Base-by-base conservation (phyloP, 2,888 invertebrate genomes). In the Cephus spinipes region DNA sequence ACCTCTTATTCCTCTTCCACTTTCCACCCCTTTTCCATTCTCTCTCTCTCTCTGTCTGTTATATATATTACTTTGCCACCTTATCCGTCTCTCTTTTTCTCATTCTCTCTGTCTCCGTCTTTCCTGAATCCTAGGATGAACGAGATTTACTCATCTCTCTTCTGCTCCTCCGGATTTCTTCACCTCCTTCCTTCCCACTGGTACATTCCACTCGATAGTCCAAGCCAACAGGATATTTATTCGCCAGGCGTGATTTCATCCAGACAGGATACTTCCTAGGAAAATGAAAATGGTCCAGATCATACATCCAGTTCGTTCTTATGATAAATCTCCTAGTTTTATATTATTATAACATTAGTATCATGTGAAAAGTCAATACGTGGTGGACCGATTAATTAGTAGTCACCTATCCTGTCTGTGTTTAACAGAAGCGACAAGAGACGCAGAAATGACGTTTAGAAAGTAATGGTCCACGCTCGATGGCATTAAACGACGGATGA, bases 161-260 rank as follows among this genome's bases (percentile, higher is more conserved):
- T 76, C 76, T 77, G 73, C 78, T 76, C 71, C 76, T 74, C 75
- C 79, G 71, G 74, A 75, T 76, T 82, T 80, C 73, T 81, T 77
- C 35, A 74, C 69, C 76, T 55, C 11, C 75, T 77, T 73, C 75
- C 73, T 69, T 81, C 79, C 79, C 79, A 76, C 78, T 79, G 74
- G 76, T 81, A 81, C 81, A 79, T 81, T 31, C 69, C 75, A 73
- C 69, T 78, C 78, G 74, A 76, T 40, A 36, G 73, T 76, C 73
- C 75, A 73, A 78, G 68, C 80, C 79, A 75, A 78, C 79, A 78
- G 31, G 83, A 84, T 86, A 87, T 88, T 87, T 87, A 88, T 87
- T 85, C 84, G 83, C 81, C 75, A 83, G 79, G 85, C 87, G 86
- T 87, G 88, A 87, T 87, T 83, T 80, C 81, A 79, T 31, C 76